phyloP scores from a whole-genome alignment of 1,140 invertebrate genomes.

The Sitophilus oryzae region DNA sequence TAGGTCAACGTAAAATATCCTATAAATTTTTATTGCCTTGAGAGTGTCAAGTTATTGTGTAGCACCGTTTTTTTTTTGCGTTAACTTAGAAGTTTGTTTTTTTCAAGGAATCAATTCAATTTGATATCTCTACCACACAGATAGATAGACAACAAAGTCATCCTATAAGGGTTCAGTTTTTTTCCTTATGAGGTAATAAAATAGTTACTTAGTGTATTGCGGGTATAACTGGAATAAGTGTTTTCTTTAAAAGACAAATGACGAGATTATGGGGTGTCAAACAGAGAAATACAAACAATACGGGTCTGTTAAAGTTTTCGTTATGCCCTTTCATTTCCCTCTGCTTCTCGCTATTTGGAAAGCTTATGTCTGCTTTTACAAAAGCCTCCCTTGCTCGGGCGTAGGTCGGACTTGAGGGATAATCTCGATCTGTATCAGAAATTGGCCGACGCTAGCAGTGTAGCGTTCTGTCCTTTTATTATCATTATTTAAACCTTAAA shows the following conservation, averaged over 20 bases:
- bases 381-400: neutral
- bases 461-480: neutral
- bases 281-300: conserved; percentile 4
- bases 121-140: neutral
- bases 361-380: neutral
- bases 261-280: neutral
- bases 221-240: neutral
- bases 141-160: neutral
- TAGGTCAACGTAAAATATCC: too few relatives aligned
- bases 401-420: neutral
- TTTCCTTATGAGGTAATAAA: too few relatives aligned
- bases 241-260: neutral
- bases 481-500: neutral
- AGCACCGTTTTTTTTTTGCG: too few relatives aligned
- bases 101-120: neutral
- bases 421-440: conserved; percentile 2
- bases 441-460: neutral
- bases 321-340: too few relatives aligned
- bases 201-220: too few relatives aligned
- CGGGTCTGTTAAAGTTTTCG: conserved; percentile 1
- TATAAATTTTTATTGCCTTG: too few relatives aligned
- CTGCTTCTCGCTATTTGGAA: too few relatives aligned
- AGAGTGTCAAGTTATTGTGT: too few relatives aligned
- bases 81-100: too few relatives aligned
- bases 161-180: too few relatives aligned